phyloP scores from a whole-genome alignment of 1,140 invertebrate species.

The Drosophila simulans region DNA sequence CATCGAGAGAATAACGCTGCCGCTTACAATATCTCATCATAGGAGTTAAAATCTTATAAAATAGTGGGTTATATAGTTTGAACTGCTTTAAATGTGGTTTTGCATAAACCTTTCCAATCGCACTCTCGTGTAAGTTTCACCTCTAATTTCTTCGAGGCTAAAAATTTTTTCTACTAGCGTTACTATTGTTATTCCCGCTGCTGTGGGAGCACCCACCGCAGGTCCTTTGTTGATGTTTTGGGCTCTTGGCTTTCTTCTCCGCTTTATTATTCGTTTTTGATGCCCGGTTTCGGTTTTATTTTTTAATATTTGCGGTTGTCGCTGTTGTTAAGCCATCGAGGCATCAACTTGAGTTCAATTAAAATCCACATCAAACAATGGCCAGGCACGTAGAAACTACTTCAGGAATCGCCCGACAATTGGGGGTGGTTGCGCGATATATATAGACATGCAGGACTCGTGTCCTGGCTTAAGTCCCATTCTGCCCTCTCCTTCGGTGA shows the following conservation, averaged over 20 bases:
- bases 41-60: no score
- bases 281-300: slow-evolving; percentile 41
- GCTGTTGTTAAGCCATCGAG: slow-evolving; percentile 66
- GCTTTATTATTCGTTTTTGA: slow-evolving; percentile 19
- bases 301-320: slow-evolving; percentile 81
- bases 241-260: slow-evolving; percentile 37
- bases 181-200: not conserved
- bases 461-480: slow-evolving; percentile 48
- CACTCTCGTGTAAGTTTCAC: no score
- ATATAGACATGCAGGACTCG: slow-evolving; percentile 12
- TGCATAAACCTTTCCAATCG: no score
- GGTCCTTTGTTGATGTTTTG: slow-evolving; percentile 42
- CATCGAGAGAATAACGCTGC: not conserved
- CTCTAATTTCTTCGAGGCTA: no score
- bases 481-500: slow-evolving; percentile 11
- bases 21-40: no score
- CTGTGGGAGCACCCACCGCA: slow-evolving; percentile 35
- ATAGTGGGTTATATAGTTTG: no score
- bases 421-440: slow-evolving; percentile 12
- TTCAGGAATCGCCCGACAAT: slow-evolving; percentile 57
- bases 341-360: slow-evolving; percentile 84
- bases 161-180: no score
- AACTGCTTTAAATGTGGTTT: no score
- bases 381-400: slow-evolving; percentile 82
- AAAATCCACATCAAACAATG: slow-evolving; percentile 85